A percentile compares a stretch with the other conserved stretches of the same genome.
Conservation (phyloP, 2,113 vertebrate species). For the Melanerpes aurifrons region DNA sequence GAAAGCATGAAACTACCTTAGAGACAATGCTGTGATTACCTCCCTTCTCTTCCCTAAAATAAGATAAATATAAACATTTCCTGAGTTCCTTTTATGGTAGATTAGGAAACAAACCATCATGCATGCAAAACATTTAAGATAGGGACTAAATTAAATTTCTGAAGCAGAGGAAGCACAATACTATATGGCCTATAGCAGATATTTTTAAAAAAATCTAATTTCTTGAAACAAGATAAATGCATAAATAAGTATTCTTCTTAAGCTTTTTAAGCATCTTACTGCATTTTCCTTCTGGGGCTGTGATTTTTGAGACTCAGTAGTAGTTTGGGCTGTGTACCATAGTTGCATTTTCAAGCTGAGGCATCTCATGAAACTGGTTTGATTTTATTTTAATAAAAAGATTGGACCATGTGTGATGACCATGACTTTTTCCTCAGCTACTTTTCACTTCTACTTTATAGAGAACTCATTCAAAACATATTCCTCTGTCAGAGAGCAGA, state of each 20-base stretch:
- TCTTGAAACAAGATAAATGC: neutral
- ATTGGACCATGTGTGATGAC: rapidly evolving
- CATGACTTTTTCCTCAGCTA: neutral
- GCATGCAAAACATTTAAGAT: conserved; percentile 1
- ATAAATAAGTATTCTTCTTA: neutral
- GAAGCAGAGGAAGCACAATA: neutral
- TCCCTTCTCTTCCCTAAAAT: neutral
- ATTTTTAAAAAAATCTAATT: neutral
- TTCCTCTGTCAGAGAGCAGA: neutral
- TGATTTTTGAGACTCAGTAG: neutral
- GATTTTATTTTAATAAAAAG: neutral
- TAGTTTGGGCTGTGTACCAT: neutral
- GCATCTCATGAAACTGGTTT: neutral
- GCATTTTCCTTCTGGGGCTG: neutral
- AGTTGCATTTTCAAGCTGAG: neutral
- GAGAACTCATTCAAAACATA: neutral
- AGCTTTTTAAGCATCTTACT: conserved; percentile 1
- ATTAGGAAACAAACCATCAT: conserved; percentile 26
- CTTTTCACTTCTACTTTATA: neutral
- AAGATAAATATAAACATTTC: conserved; percentile 6
- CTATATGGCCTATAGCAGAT: neutral
- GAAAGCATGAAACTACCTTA: conserved; percentile 39
- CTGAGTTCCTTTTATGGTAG: conserved; percentile 29
- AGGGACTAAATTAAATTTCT: conserved; percentile 14
- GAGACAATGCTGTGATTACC: conserved; percentile 28